Base-by-base conservation (phyloP, 2,113 vertebrate species). In the Amphilophus citrinellus region DNA sequence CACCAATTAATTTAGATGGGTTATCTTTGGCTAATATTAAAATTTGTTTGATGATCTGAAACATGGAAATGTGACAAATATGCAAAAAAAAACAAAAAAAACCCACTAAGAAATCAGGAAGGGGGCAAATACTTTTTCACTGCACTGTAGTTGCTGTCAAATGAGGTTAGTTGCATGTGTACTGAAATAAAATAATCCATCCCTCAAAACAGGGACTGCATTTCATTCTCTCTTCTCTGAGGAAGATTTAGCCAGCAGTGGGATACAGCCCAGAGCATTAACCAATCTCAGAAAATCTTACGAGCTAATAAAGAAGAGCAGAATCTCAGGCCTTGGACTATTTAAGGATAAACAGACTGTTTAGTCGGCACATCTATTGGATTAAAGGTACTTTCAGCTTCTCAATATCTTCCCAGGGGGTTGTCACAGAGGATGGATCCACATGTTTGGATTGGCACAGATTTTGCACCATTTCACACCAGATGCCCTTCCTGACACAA, bases 321-420 rank as follows among this genome's bases (percentile, higher is more conserved):
- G 61, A 80, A 73, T 86, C 80, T 91, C 88, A 82, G 61, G 73
- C 63, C 60, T 79, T 22, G 20, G 61, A 68, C 75, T 83, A 78
- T 83, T 77, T 44, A 59, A 83, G 60, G 80, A 80, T 77, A 88
- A 90, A 80, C 24, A 35, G 84, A 79, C 89, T 91, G 86, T 89
- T 75, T 61, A 82, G 65, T 79, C 57, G 60, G 63, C 24, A 82
- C 79, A 3, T 71, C 42, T 71, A 44, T 50, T 71, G 65, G 65
- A 71, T 71, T 71, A 71, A 71, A 71, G 24, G 42, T 50, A 0
- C 42, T 50, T 50, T 71, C 22, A 71, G 42, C 65, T 71, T 24
- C 65, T 71, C 65, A 71, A 30, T 71, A 71, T 71, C 50, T 71
- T 71, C 42, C 65, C 24, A 1, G 47, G 65, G 65, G 42, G 17